Evolutionary conservation across 2,113 vertebrate species (phyloP), one percentile per base, ranked within the genome.

Genomic region (Melanostigma gelatinosum): DNA sequence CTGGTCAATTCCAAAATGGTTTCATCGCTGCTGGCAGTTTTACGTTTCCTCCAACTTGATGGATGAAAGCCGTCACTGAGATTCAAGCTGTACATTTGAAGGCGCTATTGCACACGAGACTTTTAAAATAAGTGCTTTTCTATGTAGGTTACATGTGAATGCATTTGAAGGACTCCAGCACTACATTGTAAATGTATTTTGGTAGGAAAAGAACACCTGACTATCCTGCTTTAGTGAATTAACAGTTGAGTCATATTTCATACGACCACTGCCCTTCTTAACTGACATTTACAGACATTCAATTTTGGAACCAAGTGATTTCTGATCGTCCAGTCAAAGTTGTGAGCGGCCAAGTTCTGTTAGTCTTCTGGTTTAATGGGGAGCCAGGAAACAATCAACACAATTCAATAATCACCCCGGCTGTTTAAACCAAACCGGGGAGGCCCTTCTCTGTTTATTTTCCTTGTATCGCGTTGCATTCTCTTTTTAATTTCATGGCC

Each of bases 401-500:
- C 81, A 85, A 85, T 89, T 91, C 77, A 88, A 88, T 91, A 92
- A 92, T 88, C 85, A 85, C 85, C 52, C 38, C 4, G 66, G 54
- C 83, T 88, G 89, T 91, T 91, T 85, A 86, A 84, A 75, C 73
- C 75, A 57, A 63, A 75, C 78, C 81, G 54, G 82, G 84, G 82
- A 85, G 90, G 86, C 80, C 84, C 64, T 62, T 2, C 32, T 46
- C 73, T 91, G 85, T 93, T 93, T 93, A 71, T 93, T 93, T 92
- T 87, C 67, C 85, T 82, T 89, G 89, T 82, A 85, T 93, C 86
- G 0, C 27, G 40, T 93, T 93, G 88, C 92, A 85, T 91, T 91
- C 82, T 29, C 86, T 88, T 89, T 91, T 92, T 93, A 87, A 91
- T 93, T 92, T 89, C 90, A 90, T 89, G 92, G 86, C 88, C 83